These are phyloP conservation scores for Barbus barbus DNA, from an alignment of 2,113 vertebrate genomes.

Conservation along the genomic window DNA sequence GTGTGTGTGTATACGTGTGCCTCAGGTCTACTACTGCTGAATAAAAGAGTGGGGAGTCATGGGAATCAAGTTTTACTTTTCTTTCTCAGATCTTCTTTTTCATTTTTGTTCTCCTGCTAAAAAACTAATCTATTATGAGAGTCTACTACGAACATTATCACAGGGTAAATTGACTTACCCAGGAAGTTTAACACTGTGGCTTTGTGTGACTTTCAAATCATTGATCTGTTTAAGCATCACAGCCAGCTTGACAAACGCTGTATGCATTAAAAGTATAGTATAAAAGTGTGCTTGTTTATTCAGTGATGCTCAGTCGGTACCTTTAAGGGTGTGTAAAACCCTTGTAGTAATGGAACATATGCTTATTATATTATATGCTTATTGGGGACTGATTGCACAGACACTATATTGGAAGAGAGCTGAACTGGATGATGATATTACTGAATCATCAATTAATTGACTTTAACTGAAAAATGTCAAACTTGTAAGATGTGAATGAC, in stretches of 20 bases:
- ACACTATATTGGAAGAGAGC: too few relatives aligned
- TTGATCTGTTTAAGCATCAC: neutral
- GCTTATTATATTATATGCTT: too few relatives aligned
- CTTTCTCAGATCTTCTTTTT: slow-evolving; percentile 13
- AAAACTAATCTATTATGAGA: neutral
- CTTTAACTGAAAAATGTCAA: too few relatives aligned
- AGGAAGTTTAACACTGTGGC: neutral
- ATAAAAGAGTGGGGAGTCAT: slow-evolving; percentile 44
- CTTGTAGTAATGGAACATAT: neutral
- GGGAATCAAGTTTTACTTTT: slow-evolving; percentile 40
- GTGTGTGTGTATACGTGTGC: neutral
- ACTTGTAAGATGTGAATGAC: too few relatives aligned
- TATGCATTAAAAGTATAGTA: too few relatives aligned
- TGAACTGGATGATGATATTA: too few relatives aligned
- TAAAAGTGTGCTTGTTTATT: too few relatives aligned
- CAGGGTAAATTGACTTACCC: neutral
- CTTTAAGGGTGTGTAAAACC: neutral
- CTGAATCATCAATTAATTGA: too few relatives aligned
- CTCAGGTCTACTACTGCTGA: slow-evolving; percentile 41
- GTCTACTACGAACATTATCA: neutral
- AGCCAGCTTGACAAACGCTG: neutral
- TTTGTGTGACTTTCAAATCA: neutral
- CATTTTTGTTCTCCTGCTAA: slow-evolving; percentile 5
- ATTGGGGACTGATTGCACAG: too few relatives aligned
- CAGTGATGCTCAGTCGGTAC: neutral